Percentiles rank a stretch among this genome's conserved stretches.
Evolutionary conservation across 2,797 vertebrate genomes (phyloP).

Genomic region (Myripristis jacobus): DNA sequence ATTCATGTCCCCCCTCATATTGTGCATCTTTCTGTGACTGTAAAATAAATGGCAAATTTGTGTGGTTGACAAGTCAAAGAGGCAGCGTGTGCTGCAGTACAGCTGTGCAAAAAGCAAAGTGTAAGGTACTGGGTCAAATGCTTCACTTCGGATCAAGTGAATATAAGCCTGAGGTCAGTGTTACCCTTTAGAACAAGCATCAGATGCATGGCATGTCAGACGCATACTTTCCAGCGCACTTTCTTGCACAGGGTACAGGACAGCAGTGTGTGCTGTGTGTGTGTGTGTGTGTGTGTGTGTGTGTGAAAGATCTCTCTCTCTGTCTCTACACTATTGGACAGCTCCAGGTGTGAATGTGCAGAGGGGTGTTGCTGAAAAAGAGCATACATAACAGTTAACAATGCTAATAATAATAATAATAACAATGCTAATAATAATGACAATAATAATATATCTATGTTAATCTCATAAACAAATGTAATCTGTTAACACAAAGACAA

Average conservation of each 20-base stretch:
- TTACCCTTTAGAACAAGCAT: slow-evolving; percentile 51
- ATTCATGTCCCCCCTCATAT: too few relatives aligned
- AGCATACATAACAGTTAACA: too few relatives aligned
- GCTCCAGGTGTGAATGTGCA: too few relatives aligned
- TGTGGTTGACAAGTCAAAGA: slow-evolving; percentile 10
- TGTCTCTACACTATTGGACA: too few relatives aligned
- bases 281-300: too few relatives aligned
- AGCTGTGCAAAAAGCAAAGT: slow-evolving; percentile 23
- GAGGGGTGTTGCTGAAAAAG: too few relatives aligned
- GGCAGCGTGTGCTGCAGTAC: slow-evolving; percentile 14
- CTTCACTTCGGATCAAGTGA: slow-evolving; percentile 59
- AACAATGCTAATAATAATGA: too few relatives aligned
- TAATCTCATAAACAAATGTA: slow-evolving; percentile 65
- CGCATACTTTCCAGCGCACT: slow-evolving; percentile 24
- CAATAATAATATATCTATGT: slow-evolving; percentile 25
- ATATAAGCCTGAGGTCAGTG: slow-evolving; percentile 44
- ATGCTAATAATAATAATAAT: too few relatives aligned
- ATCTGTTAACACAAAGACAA: slow-evolving; percentile 68
- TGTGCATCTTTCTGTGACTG: not conserved
- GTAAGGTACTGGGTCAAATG: slow-evolving; percentile 48
- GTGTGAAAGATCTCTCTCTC: too few relatives aligned
- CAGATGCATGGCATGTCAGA: slow-evolving; percentile 38
- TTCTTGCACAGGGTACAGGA: slow-evolving; percentile 8
- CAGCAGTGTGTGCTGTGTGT: too few relatives aligned
- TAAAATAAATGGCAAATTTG: not conserved